These are phyloP conservation scores for Lasaia peninsularis DNA, from an alignment of 1,140 invertebrate genomes.

Conservation along the genomic window DNA sequence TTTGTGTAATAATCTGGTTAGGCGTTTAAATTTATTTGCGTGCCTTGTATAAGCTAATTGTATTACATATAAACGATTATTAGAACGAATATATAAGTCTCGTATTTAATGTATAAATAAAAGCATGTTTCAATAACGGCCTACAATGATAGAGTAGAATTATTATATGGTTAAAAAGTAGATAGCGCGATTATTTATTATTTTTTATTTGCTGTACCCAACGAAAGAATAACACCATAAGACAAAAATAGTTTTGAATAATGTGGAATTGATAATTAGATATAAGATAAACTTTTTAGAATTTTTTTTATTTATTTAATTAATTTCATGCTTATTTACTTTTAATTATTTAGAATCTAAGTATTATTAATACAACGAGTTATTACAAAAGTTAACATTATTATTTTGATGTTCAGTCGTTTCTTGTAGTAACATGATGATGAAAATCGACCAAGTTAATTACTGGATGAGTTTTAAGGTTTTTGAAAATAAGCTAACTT, in stretches of 20 bases:
- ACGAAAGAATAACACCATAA: not conserved
- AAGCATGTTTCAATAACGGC: slow-evolving; percentile 29
- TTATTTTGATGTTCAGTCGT: no score
- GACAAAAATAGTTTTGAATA: slow-evolving; percentile 5
- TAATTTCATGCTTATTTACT: slow-evolving; percentile 9
- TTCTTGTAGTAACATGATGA: no score
- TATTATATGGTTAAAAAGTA: slow-evolving; percentile 11
- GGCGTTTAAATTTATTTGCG: slow-evolving; percentile 36
- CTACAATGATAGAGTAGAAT: slow-evolving; percentile 25
- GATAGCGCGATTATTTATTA: not conserved
- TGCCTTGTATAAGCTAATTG: slow-evolving; percentile 33
- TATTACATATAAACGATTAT: slow-evolving; percentile 13
- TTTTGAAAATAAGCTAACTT: no score
- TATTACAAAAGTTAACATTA: no score
- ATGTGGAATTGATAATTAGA: slow-evolving; percentile 16
- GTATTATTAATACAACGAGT: not conserved
- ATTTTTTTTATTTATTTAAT: not conserved
- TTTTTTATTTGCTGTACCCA: not conserved
- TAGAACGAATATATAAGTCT: slow-evolving; percentile 14
- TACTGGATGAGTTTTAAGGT: no score
- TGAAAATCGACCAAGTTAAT: no score
- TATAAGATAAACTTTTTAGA: slow-evolving; percentile 7
- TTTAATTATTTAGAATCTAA: not conserved
- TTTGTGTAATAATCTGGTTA: not conserved
- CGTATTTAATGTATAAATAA: slow-evolving; percentile 16